Evolutionary conservation across 2,888 invertebrate species (phyloP).

Genomic region (Trisateles emortualis): DNA sequence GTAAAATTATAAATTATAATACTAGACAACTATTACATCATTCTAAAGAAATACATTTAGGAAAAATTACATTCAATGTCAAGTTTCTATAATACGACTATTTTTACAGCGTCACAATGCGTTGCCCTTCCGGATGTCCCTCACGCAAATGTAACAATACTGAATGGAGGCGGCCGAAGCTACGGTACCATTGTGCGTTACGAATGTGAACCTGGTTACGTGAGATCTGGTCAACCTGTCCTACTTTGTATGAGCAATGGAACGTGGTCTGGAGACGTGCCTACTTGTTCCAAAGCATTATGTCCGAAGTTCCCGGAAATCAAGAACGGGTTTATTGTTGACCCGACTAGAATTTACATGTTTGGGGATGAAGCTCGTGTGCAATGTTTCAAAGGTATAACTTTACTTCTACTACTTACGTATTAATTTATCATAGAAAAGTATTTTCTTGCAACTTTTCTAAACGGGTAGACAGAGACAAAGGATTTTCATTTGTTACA

Average conservation of each 20-base stretch:
- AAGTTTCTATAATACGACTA: not conserved
- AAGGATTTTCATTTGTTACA: too few relatives aligned
- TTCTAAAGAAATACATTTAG: too few relatives aligned
- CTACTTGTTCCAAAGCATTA: slow-evolving; percentile 92
- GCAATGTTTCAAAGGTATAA: slow-evolving; percentile 92
- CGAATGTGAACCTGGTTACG: slow-evolving; percentile 96
- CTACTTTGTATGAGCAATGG: slow-evolving; percentile 98
- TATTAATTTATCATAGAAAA: not conserved
- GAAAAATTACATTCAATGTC: not conserved
- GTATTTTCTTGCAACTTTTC: too few relatives aligned
- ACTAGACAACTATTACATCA: too few relatives aligned
- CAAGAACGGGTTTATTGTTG: slow-evolving; percentile 95
- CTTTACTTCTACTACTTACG: not conserved
- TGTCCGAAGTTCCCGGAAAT: slow-evolving; percentile 93
- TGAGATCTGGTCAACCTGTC: slow-evolving; percentile 95
- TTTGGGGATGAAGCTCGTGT: slow-evolving; percentile 96
- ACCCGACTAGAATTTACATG: slow-evolving; percentile 91
- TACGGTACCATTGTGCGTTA: slow-evolving; percentile 97
- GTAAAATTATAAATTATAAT: slow-evolving; percentile 71
- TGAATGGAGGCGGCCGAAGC: slow-evolving; percentile 96
- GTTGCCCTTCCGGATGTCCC: slow-evolving; percentile 94
- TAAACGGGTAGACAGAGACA: too few relatives aligned
- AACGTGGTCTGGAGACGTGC: slow-evolving; percentile 97
- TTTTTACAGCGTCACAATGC: slow-evolving; percentile 93
- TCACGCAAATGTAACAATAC: slow-evolving; percentile 94